phyloP scores from a whole-genome alignment of 2,888 invertebrate genomes.

The Xanthorhoe designata region DNA sequence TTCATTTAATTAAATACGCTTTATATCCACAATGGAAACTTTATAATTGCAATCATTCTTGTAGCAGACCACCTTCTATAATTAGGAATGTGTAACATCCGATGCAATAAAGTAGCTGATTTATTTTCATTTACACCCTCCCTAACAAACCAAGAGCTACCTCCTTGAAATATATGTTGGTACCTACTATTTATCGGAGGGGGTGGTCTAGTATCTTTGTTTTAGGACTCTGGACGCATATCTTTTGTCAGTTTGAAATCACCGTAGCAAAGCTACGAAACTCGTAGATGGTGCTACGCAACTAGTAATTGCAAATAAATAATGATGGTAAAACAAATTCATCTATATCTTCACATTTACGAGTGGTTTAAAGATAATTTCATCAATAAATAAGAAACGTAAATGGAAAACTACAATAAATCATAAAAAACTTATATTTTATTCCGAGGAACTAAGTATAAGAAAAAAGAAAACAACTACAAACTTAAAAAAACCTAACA shows the following conservation, averaged over 20 bases:
- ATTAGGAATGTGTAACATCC: conserved; percentile 11
- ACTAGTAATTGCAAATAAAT: too few relatives aligned
- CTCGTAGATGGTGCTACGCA: neutral
- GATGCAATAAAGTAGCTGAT: conserved; percentile 38
- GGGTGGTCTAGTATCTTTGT: conserved; percentile 35
- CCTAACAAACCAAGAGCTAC: conserved; percentile 40
- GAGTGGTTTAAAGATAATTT: too few relatives aligned
- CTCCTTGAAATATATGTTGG: conserved; percentile 37
- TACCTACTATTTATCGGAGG: conserved; percentile 43
- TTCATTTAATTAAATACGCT: too few relatives aligned
- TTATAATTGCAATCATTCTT: neutral
- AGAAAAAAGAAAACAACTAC: too few relatives aligned
- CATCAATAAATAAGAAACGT: too few relatives aligned
- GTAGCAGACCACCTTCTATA: neutral
- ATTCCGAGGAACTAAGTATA: too few relatives aligned
- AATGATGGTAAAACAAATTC: too few relatives aligned
- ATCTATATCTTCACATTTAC: too few relatives aligned
- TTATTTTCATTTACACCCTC: conserved; percentile 37
- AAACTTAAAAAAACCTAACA: too few relatives aligned
- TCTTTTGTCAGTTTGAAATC: neutral
- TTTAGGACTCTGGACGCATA: conserved; percentile 19
- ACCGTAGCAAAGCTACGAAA: neutral
- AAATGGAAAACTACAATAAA: too few relatives aligned
- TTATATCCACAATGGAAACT: neutral
- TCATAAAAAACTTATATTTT: too few relatives aligned